These are phyloP conservation scores for Euglossa dilemma DNA, from an alignment of 1,140 invertebrate genomes.

Conservation along the genomic window DNA sequence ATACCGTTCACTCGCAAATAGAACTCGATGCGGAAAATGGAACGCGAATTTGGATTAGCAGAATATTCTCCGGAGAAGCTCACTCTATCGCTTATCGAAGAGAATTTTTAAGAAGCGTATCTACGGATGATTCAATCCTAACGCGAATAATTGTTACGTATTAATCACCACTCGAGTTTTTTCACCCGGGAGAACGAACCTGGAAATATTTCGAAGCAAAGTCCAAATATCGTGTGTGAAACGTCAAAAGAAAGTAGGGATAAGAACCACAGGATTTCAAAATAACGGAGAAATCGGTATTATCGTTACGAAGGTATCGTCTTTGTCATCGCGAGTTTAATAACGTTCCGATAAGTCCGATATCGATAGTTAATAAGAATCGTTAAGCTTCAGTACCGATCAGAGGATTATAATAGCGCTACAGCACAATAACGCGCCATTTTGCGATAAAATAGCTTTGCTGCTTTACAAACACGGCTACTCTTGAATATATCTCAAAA, in stretches of 20 bases:
- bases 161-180: too few relatives aligned
- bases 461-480: background rate
- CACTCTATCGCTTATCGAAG: background rate
- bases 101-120: slow-evolving; percentile 20
- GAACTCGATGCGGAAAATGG: background rate
- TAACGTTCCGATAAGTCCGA: too few relatives aligned
- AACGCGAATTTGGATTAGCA: background rate
- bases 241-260: too few relatives aligned
- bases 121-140: background rate
- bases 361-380: too few relatives aligned
- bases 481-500: background rate
- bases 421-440: background rate
- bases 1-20: background rate
- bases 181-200: too few relatives aligned
- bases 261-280: too few relatives aligned
- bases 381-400: too few relatives aligned
- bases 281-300: too few relatives aligned
- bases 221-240: too few relatives aligned
- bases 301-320: too few relatives aligned
- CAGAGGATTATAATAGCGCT: background rate
- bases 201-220: too few relatives aligned
- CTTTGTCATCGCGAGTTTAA: too few relatives aligned
- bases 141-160: background rate
- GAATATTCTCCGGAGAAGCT: background rate
- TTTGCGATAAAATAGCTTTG: background rate